Percentiles rank a stretch among this genome's conserved stretches.
Evolutionary conservation across 2,888 invertebrate species (phyloP).

Genomic region (Brenthis hecate): DNA sequence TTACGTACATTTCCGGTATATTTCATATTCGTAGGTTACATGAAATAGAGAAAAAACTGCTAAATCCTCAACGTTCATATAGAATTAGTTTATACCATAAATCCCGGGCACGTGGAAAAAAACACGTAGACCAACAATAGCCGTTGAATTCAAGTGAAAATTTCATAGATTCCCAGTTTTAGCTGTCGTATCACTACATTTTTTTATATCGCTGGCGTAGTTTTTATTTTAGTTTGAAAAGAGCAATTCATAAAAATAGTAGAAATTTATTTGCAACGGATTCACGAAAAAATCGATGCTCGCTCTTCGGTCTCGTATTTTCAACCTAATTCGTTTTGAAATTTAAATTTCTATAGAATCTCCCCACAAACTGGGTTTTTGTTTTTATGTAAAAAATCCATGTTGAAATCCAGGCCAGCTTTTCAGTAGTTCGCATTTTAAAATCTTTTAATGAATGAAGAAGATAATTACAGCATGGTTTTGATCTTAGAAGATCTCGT

Average conservation of each 20-base stretch:
- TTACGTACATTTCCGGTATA: conserved; percentile 13
- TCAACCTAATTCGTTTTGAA: conserved; percentile 18
- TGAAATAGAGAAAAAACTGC: conserved; percentile 10
- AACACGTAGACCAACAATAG: conserved; percentile 38
- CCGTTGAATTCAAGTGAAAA: conserved; percentile 38
- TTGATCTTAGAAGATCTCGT: neutral
- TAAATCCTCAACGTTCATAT: conserved; percentile 15
- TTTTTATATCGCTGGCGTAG: conserved; percentile 18
- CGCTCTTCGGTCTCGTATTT: conserved; percentile 9
- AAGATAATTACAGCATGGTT: neutral
- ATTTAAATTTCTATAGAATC: conserved; percentile 14
- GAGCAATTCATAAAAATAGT: conserved; percentile 34
- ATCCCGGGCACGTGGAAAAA: conserved; percentile 30
- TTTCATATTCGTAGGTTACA: conserved; percentile 5
- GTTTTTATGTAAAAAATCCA: conserved; percentile 5
- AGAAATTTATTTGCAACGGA: conserved; percentile 14
- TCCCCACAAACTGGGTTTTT: conserved; percentile 4
- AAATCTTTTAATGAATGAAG: neutral
- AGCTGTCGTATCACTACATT: conserved; percentile 23
- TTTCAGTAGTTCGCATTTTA: conserved; percentile 3
- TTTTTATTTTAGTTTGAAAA: conserved; percentile 34
- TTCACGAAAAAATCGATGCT: conserved; percentile 23
- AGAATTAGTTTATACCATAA: conserved; percentile 33
- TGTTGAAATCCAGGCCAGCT: conserved; percentile 9
- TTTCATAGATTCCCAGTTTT: conserved; percentile 40